These are phyloP conservation scores for Belonocnema kinseyi DNA, from an alignment of 1,140 invertebrate species.

Conservation along the genomic window DNA sequence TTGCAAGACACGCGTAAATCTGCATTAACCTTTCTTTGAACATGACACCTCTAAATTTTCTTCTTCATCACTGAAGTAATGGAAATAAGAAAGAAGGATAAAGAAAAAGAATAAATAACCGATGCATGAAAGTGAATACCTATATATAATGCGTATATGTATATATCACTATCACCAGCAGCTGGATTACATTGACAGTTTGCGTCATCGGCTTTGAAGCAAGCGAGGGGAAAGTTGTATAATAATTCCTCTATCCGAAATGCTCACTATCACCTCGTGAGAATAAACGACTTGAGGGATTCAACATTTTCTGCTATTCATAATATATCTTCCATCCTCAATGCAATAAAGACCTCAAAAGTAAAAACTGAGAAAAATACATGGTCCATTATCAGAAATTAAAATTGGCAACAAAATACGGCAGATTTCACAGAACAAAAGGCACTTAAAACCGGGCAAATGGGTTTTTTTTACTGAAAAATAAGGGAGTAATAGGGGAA, in stretches of 20 bases:
- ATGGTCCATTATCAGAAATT: no score
- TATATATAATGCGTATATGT: neutral
- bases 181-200: slow-evolving; percentile 46
- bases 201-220: slow-evolving; percentile 48
- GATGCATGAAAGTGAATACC: neutral
- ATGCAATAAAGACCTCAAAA: neutral
- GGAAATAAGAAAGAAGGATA: neutral
- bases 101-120: neutral
- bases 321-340: neutral
- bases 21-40: neutral
- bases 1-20: slow-evolving; percentile 18
- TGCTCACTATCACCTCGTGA: slow-evolving; percentile 35
- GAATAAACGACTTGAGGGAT: slow-evolving; percentile 5
- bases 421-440: no score
- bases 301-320: neutral
- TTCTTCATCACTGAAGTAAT: neutral
- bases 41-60: slow-evolving; percentile 17
- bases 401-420: no score
- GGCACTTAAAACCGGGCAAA: no score
- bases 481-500: no score
- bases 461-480: no score
- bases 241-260: slow-evolving; percentile 47
- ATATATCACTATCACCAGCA: slow-evolving; percentile 22
- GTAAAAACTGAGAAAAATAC: no score
- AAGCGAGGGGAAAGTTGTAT: slow-evolving; percentile 47